Evolutionary conservation across 2,888 invertebrate species (phyloP), one percentile per base, ranked within the genome.

Genomic region (Aphidoletes aphidimyza): DNA sequence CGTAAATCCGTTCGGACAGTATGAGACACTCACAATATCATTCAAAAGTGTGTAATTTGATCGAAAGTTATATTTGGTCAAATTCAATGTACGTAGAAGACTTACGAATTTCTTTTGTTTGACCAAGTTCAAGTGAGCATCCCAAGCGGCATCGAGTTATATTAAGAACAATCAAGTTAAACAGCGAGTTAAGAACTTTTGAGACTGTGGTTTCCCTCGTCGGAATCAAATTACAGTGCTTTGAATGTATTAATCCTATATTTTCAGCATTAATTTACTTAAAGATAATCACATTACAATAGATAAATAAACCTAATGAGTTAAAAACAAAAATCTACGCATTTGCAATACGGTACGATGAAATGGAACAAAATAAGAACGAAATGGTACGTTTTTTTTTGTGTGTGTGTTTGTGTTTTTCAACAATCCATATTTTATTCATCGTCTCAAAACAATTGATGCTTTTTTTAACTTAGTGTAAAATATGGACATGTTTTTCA

Each of bases 401-500:
- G n/a, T n/a, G n/a, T n/a, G n/a, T n/a, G n/a, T n/a, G n/a, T n/a
- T n/a, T n/a, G n/a, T n/a, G n/a, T n/a, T n/a, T n/a, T n/a, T n/a
- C n/a, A n/a, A n/a, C n/a, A n/a, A 36, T 81, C 37, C 81, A 37
- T 37, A 81, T 37, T 37, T 81, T 78, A n/a, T 81, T 81, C 37
- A n/a, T 37, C 81, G 36, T 37, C 81, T 81, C 81, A 81, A 81
- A 81, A 81, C n/a, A 81, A 36, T 78, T 36, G 78, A 34, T 36
- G n/a, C 8, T 37, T 8, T 37, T 37, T 37, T 1, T 11, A 69
- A 26, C 34, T 30, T 37, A 37, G 37, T 81, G 37, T 69, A 26
- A 37, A 81, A 81, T 37, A 81, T 81, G 81, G 81, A 81, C 36
- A 37, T 81, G 81, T n/a, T n/a, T n/a, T n/a, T n/a, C n/a, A n/a